Evolutionary conservation across 2,797 vertebrate species (phyloP), one percentile per base, ranked within the genome.

Genomic region (Clarias platycephalus): DNA sequence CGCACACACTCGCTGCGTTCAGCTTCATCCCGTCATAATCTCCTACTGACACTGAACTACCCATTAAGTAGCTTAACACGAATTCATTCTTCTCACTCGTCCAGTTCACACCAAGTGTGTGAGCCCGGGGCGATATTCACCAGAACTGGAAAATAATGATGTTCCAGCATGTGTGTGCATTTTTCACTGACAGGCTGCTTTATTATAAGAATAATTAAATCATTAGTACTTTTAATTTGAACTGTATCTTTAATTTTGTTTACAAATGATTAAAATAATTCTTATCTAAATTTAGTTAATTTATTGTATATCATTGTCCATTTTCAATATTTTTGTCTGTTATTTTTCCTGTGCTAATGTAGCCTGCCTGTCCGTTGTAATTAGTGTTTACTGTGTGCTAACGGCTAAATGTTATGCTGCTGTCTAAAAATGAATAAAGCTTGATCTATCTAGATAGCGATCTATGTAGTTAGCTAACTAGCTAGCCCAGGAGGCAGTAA

Each of bases 1-100:
- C 81, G 49, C 44, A 81, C 81, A 81, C 81, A 67, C 64, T 66
- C 72, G 49, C 83, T 58, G 37, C 58, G 31, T 62, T 55, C 72
- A 49, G 81, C 87, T 55, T 84, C 72, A 55, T 74, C 89, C 84
- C 83, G 83, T 84, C 77, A 87, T 79, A 58, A 75, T 78, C n/a
- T 70, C 58, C 82, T 68, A 85, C 40, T 64, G n/a, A 26, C 49
- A 20, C 44, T 55, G 68, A 49, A 40, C 78, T 82, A 62, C 77
- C 40, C 63, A 40, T 70, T 89, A 91, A 89, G 84, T 90, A 82
- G 87, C 88, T 92, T 91, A 88, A 60, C 88, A 83, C 87, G 89
- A 88, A 91, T 90, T 88, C 89, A 87, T 90, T 84, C 83, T 84
- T 67, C 60, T 82, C 84, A 84, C 80, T 71, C 89, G 85, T 83